Conservation (phyloP, 2,888 invertebrate species). For the Nemapogon koenigi region DNA sequence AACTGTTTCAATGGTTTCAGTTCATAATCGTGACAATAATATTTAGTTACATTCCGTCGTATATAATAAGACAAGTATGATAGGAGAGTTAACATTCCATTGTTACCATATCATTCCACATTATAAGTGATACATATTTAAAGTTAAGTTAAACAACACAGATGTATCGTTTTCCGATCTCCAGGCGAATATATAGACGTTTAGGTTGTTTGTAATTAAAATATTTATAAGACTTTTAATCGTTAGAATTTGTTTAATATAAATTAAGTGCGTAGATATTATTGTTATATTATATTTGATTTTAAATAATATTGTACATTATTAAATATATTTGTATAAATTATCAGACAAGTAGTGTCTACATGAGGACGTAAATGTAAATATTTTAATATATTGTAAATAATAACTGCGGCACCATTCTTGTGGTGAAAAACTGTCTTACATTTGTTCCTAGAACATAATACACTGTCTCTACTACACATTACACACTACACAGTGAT, state of each 20-base stretch:
- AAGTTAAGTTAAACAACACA: too few relatives aligned
- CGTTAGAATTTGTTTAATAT: constrained; percentile 1
- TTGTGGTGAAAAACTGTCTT: constrained; percentile 40
- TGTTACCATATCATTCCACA: too few relatives aligned
- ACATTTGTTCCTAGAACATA: constrained; percentile 49
- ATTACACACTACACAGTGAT: too few relatives aligned
- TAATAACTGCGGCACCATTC: constrained; percentile 3
- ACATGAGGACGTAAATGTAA: constrained; percentile 9
- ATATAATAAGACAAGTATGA: too few relatives aligned
- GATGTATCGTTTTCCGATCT: too few relatives aligned
- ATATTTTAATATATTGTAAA: constrained; percentile 8
- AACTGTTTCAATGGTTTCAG: too few relatives aligned
- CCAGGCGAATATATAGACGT: too few relatives aligned
- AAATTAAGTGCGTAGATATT: not conserved
- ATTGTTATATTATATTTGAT: constrained; percentile 3
- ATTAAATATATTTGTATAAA: not conserved
- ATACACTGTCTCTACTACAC: too few relatives aligned
- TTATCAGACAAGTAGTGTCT: not conserved
- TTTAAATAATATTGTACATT: constrained; percentile 3
- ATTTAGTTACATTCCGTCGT: too few relatives aligned
- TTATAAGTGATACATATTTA: too few relatives aligned
- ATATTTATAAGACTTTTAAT: constrained; percentile 1
- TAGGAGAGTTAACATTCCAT: too few relatives aligned
- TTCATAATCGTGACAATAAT: too few relatives aligned
- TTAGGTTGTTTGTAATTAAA: not conserved